A percentile compares a stretch with the other conserved stretches of the same genome.
Evolutionary conservation across 2,888 invertebrate species (phyloP).

Genomic region (Digitonthophagus gazella): DNA sequence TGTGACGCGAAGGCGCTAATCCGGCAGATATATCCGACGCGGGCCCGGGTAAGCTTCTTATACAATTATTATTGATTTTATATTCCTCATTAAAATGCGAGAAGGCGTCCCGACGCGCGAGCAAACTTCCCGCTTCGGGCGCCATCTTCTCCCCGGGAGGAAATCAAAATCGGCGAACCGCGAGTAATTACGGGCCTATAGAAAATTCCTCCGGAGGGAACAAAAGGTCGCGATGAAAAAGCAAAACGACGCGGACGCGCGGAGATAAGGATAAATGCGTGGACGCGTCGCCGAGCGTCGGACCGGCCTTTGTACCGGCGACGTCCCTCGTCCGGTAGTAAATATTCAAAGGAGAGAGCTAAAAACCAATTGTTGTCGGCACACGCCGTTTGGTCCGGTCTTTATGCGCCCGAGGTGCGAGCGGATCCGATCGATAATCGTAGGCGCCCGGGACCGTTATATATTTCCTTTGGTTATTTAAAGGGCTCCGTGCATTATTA

Average conservation of each 20-base stretch:
- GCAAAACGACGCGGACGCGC: not conserved
- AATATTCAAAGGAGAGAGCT: slow-evolving; percentile 12
- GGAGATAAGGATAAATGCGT: not conserved
- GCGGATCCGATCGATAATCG: not conserved
- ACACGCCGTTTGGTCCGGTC: slow-evolving; percentile 8
- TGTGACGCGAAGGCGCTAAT: not conserved
- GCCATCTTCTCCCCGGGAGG: not conserved
- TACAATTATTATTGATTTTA: not conserved
- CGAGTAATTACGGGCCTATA: not conserved
- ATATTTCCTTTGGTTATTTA: not conserved
- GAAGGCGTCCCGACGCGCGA: not conserved
- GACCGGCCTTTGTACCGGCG: not conserved
- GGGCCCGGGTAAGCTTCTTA: not conserved
- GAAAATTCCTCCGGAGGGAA: not conserved
- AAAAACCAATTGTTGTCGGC: slow-evolving; percentile 8
- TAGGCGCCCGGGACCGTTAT: not conserved
- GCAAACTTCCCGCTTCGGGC: not conserved
- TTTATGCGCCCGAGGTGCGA: not conserved
- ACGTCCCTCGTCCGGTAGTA: not conserved
- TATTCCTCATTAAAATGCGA: not conserved
- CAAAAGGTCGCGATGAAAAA: not conserved
- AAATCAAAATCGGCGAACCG: not conserved
- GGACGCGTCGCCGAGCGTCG: not conserved
- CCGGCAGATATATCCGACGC: not conserved
- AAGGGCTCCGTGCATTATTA: not conserved